Conservation (phyloP, 2,797 vertebrate species). For the Sebastes iracundus region DNA sequence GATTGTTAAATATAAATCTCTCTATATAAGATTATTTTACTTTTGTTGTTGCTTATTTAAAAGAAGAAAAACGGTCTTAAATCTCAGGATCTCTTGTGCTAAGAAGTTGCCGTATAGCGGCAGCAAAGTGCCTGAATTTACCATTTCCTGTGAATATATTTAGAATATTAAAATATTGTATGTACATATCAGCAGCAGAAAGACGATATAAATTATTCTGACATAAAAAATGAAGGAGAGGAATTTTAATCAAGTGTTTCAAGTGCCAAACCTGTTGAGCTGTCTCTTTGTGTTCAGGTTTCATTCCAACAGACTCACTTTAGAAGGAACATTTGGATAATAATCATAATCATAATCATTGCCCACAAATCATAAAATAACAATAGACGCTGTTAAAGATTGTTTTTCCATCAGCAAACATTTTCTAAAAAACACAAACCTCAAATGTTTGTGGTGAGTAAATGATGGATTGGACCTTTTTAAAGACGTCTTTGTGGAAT, state of each 20-base stretch:
- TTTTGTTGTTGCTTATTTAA: constrained; percentile 84
- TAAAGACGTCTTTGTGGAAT: constrained; percentile 34
- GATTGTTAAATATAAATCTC: constrained; percentile 87
- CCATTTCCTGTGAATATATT: constrained; percentile 88
- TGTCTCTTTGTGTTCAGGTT: constrained; percentile 22
- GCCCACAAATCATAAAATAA: not conserved
- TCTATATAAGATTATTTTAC: constrained; percentile 88
- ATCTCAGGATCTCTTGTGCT: constrained; percentile 86
- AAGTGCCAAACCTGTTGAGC: constrained; percentile 56
- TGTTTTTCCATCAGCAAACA: not conserved
- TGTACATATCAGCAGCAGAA: constrained; percentile 82
- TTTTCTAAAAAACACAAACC: not conserved
- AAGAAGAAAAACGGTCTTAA: constrained; percentile 82
- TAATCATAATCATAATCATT: too few relatives aligned
- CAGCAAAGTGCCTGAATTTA: constrained; percentile 83
- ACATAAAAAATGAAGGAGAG: constrained; percentile 74
- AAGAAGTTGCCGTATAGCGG: constrained; percentile 74
- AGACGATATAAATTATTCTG: constrained; percentile 85
- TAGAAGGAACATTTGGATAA: not conserved
- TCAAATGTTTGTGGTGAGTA: not conserved
- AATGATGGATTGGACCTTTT: not conserved
- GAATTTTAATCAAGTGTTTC: constrained; percentile 33
- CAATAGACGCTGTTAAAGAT: not conserved
- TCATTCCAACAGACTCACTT: constrained; percentile 24
- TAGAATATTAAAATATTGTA: constrained; percentile 83